Base-by-base conservation (phyloP, 2,113 vertebrate species). In the Lota lota region DNA sequence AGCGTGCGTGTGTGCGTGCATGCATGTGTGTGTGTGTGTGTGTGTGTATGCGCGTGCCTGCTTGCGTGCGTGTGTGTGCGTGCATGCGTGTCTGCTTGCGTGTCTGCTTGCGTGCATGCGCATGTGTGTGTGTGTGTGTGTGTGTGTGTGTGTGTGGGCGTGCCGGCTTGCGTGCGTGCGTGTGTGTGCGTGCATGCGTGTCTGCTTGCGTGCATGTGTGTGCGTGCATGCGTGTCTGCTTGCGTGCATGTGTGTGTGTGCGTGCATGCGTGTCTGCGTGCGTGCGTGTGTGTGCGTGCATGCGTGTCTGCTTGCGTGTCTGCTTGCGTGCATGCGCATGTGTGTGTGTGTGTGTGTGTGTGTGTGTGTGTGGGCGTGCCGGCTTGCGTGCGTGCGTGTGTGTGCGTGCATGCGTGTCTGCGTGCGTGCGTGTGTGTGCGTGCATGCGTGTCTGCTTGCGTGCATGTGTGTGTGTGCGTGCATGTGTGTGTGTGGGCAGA, bases 241-340 rank as follows among this genome's bases (percentile, higher is more conserved):
- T n/a, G n/a, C n/a, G n/a, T n/a, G 61, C 58, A 67, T 73, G 69
- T 69, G 59, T 61, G 72, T 61, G 22, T 4, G 22, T 56, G 20
- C 33, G 61, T 75, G 63, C 60, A 69, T 73, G 69, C 71, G 59
- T 61, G 72, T 63, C 66, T n/a, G n/a, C 66, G 71, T 79, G 59
- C 33, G 16, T 51, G 24, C 54, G 19, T 33, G 53, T 60, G 61
- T 62, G 19, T 19, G 16, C 11, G 62, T 24, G 60, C 18, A 40
- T 64, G 22, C 21, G 22, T 28, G 24, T 4, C 24, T 24, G 24
- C 24, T 4, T 24, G 24, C 24, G 24, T 24, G 2, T 24, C 2
- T 24, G 40, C 19, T 33, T n/a, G n/a, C n/a, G n/a, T n/a, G n/a
- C n/a, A n/a, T n/a, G n/a, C n/a, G n/a, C n/a, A n/a, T n/a, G n/a